Conservation (phyloP, 2,797 vertebrate species). For the Ctenopoma kingsleyae region DNA sequence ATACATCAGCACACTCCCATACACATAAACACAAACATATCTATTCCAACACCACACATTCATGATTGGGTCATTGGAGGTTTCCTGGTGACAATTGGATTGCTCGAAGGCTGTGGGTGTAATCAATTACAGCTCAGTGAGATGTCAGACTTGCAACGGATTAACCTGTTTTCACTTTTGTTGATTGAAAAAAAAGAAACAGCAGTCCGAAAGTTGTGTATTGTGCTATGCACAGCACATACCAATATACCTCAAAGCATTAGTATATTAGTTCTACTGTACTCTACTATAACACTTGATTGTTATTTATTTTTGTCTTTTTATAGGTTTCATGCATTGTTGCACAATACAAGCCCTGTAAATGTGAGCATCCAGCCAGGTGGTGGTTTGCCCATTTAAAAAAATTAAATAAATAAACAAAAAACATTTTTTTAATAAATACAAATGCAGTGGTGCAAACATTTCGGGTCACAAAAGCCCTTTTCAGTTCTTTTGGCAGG, state of each 20-base stretch:
- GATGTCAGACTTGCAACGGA: conserved; percentile 10
- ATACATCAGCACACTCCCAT: conserved; percentile 2
- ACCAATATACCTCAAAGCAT: background rate
- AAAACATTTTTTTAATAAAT: background rate
- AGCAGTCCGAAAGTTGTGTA: background rate
- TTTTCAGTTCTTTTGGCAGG: conserved; percentile 29
- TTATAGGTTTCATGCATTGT: background rate
- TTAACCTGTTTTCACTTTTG: background rate
- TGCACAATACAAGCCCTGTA: background rate
- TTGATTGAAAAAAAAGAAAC: conserved; percentile 10
- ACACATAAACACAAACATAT: conserved; percentile 1
- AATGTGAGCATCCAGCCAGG: conserved; percentile 1
- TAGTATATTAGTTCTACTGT: background rate
- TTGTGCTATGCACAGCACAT: background rate
- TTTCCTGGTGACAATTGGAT: conserved; percentile 44
- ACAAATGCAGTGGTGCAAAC: background rate
- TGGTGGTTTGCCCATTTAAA: background rate
- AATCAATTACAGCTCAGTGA: conserved; percentile 41
- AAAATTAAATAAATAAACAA: background rate
- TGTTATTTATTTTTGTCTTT: background rate
- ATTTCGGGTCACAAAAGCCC: conserved; percentile 19
- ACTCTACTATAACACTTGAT: too few species aligned
- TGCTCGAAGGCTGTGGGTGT: conserved; percentile 25
- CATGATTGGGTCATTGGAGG: conserved; percentile 7
- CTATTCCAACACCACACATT: conserved; percentile 13